These are phyloP conservation scores for Rhodinocichla rosea DNA, from an alignment of 2,113 vertebrate genomes.

Conservation along the genomic window DNA sequence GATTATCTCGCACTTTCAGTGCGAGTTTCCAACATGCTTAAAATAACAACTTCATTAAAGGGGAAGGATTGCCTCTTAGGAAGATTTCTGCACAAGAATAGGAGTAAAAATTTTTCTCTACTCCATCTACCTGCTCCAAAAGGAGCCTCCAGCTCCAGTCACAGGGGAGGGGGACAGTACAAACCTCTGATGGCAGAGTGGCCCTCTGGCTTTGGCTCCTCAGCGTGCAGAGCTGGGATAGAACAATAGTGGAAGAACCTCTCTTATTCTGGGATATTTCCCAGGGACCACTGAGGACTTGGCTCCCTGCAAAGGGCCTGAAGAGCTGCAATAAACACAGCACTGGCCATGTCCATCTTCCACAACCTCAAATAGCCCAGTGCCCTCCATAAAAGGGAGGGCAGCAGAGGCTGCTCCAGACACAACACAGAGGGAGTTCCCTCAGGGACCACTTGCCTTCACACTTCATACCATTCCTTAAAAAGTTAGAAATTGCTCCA, in stretches of 20 bases:
- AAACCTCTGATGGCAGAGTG: background rate
- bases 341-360: background rate
- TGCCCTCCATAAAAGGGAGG: slow-evolving; percentile 11
- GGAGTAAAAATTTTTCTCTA: background rate
- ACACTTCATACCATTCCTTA: slow-evolving; percentile 28
- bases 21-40: background rate
- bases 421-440: background rate
- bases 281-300: background rate
- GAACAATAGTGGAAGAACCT: background rate
- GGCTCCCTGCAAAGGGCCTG: background rate
- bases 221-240: background rate
- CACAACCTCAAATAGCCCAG: background rate
- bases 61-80: background rate
- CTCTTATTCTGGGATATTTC: background rate
- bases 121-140: background rate
- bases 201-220: background rate
- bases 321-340: background rate
- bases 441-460: background rate
- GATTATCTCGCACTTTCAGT: background rate
- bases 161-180: background rate
- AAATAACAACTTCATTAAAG: background rate
- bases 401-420: background rate
- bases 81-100: background rate
- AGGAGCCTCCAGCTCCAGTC: background rate
- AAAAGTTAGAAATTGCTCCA: background rate